phyloP scores from a whole-genome alignment of 2,888 invertebrate species.

The Ectropis crepuscularia region DNA sequence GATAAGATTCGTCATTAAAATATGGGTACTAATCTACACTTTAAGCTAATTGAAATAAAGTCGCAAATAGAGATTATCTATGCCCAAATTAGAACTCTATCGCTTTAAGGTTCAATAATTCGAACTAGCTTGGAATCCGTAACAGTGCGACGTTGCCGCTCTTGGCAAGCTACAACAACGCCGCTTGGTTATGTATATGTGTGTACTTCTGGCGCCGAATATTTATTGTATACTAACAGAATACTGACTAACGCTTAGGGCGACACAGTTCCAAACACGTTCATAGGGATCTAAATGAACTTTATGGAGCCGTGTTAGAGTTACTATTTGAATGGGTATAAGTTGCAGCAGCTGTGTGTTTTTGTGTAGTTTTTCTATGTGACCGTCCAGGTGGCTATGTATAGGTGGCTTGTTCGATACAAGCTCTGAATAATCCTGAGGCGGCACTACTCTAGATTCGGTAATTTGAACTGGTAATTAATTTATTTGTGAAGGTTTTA shows the following conservation, averaged over 20 bases:
- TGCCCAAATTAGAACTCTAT: constrained; percentile 58
- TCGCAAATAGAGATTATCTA: constrained; percentile 27
- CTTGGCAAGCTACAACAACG: constrained; percentile 72
- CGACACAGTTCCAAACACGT: constrained; percentile 71
- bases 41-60: constrained; percentile 33
- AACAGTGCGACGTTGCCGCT: constrained; percentile 79
- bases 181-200: constrained; percentile 80
- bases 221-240: constrained; percentile 85
- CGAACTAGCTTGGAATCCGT: constrained; percentile 77
- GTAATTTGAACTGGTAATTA: constrained; percentile 66
- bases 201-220: constrained; percentile 82
- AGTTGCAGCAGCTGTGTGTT: constrained; percentile 57
- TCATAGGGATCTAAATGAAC: constrained; percentile 51
- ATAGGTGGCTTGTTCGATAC: constrained; percentile 77
- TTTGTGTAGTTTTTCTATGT: constrained; percentile 75
- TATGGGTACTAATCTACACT: constrained; percentile 41
- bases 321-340: constrained; percentile 49
- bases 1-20: constrained; percentile 54
- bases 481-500: constrained; percentile 67
- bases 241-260: constrained; percentile 75
- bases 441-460: constrained; percentile 67
- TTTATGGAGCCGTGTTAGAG: constrained; percentile 59
- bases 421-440: constrained; percentile 63
- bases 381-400: constrained; percentile 84
- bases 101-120: constrained; percentile 54